phyloP scores from a whole-genome alignment of 2,888 invertebrate species.

The Andricus quercusramuli region DNA sequence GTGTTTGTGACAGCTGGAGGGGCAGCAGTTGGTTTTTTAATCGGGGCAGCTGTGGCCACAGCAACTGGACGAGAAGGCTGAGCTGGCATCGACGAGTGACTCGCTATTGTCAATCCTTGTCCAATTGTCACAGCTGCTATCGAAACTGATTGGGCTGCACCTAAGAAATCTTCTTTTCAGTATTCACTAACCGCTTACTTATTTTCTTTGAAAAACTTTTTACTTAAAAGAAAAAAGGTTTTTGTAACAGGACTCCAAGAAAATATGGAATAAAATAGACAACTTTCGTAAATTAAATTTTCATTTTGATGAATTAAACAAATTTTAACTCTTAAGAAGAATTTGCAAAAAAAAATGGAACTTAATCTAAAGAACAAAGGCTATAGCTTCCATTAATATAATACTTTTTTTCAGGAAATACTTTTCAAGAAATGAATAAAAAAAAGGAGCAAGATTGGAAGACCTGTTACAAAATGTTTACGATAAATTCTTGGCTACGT shows the following conservation, averaged over 20 bases:
- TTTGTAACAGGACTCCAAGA: neutral
- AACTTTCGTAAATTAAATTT: neutral
- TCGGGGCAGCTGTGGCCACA: conserved; percentile 76
- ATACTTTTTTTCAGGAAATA: no score
- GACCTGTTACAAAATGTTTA: neutral
- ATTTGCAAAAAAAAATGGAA: neutral
- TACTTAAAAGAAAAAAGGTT: neutral
- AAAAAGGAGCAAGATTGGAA: neutral
- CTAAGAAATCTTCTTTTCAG: conserved; percentile 23
- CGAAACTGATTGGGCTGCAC: conserved; percentile 78
- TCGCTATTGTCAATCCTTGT: conserved; percentile 74
- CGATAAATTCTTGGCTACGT: conserved; percentile 33
- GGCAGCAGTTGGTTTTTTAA: conserved; percentile 75
- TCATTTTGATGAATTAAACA: neutral
- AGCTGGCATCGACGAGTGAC: conserved; percentile 76
- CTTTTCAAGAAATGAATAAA: no score
- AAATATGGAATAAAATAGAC: neutral
- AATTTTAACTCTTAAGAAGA: neutral
- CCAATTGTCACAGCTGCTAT: conserved; percentile 79
- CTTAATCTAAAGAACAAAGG: neutral
- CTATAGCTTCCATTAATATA: neutral
- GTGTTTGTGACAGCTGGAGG: conserved; percentile 66
- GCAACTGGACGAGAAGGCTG: conserved; percentile 73
- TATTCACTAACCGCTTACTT: conserved; percentile 6
- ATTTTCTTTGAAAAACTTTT: neutral